Conservation (phyloP, 2,888 invertebrate species). For the Archips xylosteana region DNA sequence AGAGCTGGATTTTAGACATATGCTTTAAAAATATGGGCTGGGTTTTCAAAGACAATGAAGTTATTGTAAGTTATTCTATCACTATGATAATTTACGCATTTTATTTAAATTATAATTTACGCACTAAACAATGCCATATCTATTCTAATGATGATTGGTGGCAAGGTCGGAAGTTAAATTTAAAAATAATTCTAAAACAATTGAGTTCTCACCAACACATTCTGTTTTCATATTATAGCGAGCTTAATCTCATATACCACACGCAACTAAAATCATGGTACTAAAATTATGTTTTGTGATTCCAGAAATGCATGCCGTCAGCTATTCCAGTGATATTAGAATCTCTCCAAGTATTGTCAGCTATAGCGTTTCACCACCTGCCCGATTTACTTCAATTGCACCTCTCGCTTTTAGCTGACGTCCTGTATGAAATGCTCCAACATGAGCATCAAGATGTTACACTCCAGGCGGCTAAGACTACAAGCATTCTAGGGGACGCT, state of each 20-base stretch:
- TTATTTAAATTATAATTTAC: background rate
- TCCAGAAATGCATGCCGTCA: constrained; percentile 72
- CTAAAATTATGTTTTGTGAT: constrained; percentile 36
- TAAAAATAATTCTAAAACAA: no score
- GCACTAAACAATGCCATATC: background rate
- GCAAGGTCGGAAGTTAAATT: no score
- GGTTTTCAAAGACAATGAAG: constrained; percentile 65
- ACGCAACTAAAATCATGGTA: background rate
- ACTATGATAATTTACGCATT: background rate
- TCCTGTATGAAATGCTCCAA: constrained; percentile 87
- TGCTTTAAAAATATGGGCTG: constrained; percentile 86
- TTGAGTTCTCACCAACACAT: no score
- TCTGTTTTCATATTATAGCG: no score
- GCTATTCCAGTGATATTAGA: constrained; percentile 90
- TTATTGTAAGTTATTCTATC: constrained; percentile 59
- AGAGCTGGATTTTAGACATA: constrained; percentile 87
- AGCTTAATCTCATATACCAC: no score
- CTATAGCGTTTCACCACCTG: constrained; percentile 87
- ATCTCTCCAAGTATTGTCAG: constrained; percentile 90
- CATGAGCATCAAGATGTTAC: constrained; percentile 88
- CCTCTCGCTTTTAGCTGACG: constrained; percentile 85
- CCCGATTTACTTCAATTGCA: constrained; percentile 83
- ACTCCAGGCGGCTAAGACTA: constrained; percentile 89
- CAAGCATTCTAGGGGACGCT: constrained; percentile 89
- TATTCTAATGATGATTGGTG: no score